Evolutionary conservation across 2,888 invertebrate genomes (phyloP), one percentile per base, ranked within the genome.

Genomic region (Conus canariensis): DNA sequence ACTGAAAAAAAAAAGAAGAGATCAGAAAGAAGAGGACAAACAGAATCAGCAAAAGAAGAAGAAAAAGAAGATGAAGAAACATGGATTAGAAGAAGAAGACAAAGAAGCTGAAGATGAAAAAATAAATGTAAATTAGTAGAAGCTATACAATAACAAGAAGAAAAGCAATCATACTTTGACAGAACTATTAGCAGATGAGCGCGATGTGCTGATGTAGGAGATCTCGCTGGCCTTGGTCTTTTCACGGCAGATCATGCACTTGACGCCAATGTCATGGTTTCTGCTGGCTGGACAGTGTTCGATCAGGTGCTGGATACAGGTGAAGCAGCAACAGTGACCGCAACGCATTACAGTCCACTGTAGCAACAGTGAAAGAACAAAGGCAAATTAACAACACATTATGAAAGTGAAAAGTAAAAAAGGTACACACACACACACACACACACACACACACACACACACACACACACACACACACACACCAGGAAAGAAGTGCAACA

Each of bases 341-440:
- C 98, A 98, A 83, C 97, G 97, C 91, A 98, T 96, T 89, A 98
- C 97, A 91, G 97, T 97, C 97, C 98, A 98, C 97, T 97, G 96
- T 86, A 25, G 25, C 22, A 14, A 64, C 85, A 64, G 77, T 8
- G 7, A 77, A 8, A 14, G 95, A 98, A 98, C 83, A 97, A 97
- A 91, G 98, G 96, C 89, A 98, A 97, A 91, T 97, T 97, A 97
- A 97, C 98, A 98, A 97, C 96, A 87, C 74, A 86, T 19, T 56
- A 91, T 83, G 88, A n/a, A 25, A 16, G 60, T 64, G 60, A 16
- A 64, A 64, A 64, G 60, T 10, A 16, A 64, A 64, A 10, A 19
- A 30, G 8, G 30, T 30, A n/a, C n/a, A n/a, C n/a, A n/a, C n/a
- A n/a, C n/a, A n/a, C n/a, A n/a, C n/a, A n/a, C n/a, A n/a, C n/a